These are phyloP conservation scores for Acronicta psi DNA, from an alignment of 2,888 invertebrate genomes.

Conservation along the genomic window DNA sequence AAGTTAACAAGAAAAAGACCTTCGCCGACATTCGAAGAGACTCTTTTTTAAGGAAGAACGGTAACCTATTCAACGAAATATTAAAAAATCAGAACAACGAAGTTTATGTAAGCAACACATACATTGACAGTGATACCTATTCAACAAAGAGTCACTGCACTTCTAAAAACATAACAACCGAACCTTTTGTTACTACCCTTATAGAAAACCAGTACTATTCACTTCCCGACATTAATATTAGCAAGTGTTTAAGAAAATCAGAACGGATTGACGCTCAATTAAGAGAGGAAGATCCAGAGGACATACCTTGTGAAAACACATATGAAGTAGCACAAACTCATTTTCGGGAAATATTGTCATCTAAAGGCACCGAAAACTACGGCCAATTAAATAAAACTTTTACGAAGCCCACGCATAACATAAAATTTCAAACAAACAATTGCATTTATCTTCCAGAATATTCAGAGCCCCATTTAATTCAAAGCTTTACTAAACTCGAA, in stretches of 20 bases:
- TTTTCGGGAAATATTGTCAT: slow-evolving; percentile 78
- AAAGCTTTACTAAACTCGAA: slow-evolving; percentile 81
- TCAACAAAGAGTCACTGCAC: slow-evolving; percentile 79
- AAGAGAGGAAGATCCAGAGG: slow-evolving; percentile 86
- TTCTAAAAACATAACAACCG: slow-evolving; percentile 85
- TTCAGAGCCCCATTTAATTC: slow-evolving; percentile 74
- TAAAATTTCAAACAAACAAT: slow-evolving; percentile 64
- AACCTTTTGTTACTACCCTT: slow-evolving; percentile 86
- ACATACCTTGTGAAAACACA: slow-evolving; percentile 80
- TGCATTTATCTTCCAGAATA: slow-evolving; percentile 71
- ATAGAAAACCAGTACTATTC: slow-evolving; percentile 92
- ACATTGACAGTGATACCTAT: slow-evolving; percentile 79
- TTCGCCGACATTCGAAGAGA: slow-evolving; percentile 86
- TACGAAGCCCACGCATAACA: slow-evolving; percentile 60
- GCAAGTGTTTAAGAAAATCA: slow-evolving; percentile 91
- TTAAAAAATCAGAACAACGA: slow-evolving; percentile 75
- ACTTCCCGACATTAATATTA: slow-evolving; percentile 91
- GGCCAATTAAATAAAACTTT: slow-evolving; percentile 81
- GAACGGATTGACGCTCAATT: slow-evolving; percentile 92
- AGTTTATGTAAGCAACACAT: slow-evolving; percentile 79
- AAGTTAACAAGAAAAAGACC: slow-evolving; percentile 86
- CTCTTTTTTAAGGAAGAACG: slow-evolving; percentile 77
- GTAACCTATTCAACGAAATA: slow-evolving; percentile 75
- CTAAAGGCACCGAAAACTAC: slow-evolving; percentile 76
- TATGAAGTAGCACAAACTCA: slow-evolving; percentile 84